Percentiles rank a stretch among this genome's conserved stretches.
These are phyloP conservation scores for Drosophila arizonae DNA, from an alignment of 1,140 invertebrate species.

Conservation along the genomic window DNA sequence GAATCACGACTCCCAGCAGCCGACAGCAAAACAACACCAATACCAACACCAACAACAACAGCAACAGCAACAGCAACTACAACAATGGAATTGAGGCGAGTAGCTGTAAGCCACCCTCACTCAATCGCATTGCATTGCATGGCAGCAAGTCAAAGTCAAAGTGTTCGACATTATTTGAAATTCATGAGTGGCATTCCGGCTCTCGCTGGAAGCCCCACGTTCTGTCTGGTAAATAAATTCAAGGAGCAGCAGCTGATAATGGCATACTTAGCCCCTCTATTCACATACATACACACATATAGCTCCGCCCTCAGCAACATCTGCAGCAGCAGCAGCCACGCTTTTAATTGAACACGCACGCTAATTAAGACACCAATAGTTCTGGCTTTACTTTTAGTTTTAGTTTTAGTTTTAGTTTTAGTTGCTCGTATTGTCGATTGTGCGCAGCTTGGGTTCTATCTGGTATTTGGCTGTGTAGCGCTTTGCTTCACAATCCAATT, in stretches of 20 bases:
- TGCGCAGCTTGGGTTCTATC: slow-evolving; percentile 3
- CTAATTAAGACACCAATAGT: slow-evolving; percentile 79
- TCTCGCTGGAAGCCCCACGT: slow-evolving; percentile 22
- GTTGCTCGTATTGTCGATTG: slow-evolving; percentile 28
- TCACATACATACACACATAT: slow-evolving; percentile 12
- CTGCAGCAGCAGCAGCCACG: not conserved
- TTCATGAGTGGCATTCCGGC: slow-evolving; percentile 73
- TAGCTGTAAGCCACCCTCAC: slow-evolving; percentile 39
- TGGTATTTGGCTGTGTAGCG: not conserved
- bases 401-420: slow-evolving; percentile 18
- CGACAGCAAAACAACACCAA: slow-evolving; percentile 18
- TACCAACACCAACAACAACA: slow-evolving; percentile 6
- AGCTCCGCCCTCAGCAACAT: not conserved
- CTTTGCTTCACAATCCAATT: slow-evolving; percentile 43
- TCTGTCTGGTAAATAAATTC: slow-evolving; percentile 71
- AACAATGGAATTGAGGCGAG: slow-evolving; percentile 10
- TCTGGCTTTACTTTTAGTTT: slow-evolving; percentile 63
- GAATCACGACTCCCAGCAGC: slow-evolving; percentile 65
- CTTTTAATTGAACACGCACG: slow-evolving; percentile 78
- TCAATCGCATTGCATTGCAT: slow-evolving; percentile 66
- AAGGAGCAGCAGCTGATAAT: slow-evolving; percentile 75
- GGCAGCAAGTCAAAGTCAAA: slow-evolving; percentile 75
- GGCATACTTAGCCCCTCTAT: slow-evolving; percentile 48
- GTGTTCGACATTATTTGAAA: slow-evolving; percentile 81
- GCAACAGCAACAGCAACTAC: slow-evolving; percentile 12